Evolutionary conservation across 1,140 invertebrate genomes (phyloP), one percentile per base, ranked within the genome.

Genomic region (Aphidius gifuensis): DNA sequence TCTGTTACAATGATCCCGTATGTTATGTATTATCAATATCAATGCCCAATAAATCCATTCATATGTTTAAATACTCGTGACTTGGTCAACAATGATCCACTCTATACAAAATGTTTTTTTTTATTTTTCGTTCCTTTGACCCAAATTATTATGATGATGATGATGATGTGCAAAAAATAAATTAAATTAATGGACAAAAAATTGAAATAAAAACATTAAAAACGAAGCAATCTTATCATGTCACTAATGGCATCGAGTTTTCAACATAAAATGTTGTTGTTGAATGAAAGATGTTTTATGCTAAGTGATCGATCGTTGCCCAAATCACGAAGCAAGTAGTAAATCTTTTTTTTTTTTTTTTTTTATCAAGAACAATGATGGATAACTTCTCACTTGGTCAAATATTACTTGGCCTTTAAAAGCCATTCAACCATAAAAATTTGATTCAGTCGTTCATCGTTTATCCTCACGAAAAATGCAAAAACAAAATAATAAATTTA

Each of bases 231-330:
- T 58, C 61, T 42, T 16, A 44, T 49, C 47, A 43, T 45, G 58
- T 48, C 60, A 64, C 62, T 67, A 62, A 60, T 59, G 67, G 60
- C 51, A 49, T 21, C 16, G 16, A 16, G 16, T 16, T 16, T 16
- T 16, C 16, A 16, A 16, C 16, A 6, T 56, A 68, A 61, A 63
- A 68, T 67, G 68, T 67, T 55, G 60, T 65, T 62, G 66, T 67
- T 69, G 58, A 60, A 56, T 23, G 8, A 49, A 61, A 53, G 66
- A 65, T 74, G 72, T 74, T 72, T 74, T 71, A 74, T 74, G 72
- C 64, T 72, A 74, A 74, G 70, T 69, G 69, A 56, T 60, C 44
- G 43, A 72, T 74, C 66, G 57, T 62, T 65, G 67, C 46, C 47
- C 72, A 62, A 67, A 69, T 69, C 72, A 74, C 72, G 71, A 65